These are phyloP conservation scores for Steatornis caripensis DNA, from an alignment of 2,113 vertebrate species.

Conservation along the genomic window DNA sequence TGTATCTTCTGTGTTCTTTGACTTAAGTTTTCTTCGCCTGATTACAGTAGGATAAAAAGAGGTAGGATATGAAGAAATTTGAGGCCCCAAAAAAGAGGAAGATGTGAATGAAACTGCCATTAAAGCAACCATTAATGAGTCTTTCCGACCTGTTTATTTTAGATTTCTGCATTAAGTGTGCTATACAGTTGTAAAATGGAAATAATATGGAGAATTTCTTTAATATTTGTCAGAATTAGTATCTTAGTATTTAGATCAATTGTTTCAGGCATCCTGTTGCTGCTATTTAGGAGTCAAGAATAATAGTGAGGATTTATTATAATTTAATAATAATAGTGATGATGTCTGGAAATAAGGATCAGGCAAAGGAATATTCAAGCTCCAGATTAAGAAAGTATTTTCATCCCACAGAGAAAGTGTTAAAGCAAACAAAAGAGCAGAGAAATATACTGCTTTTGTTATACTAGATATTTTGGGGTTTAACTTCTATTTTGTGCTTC, in stretches of 20 bases:
- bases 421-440: not conserved
- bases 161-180: not conserved
- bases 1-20: not conserved
- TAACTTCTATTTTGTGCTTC: not conserved
- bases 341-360: not conserved
- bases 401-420: not conserved
- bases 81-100: not conserved
- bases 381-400: not conserved
- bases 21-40: not conserved
- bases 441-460: not conserved
- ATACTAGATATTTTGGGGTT: not conserved
- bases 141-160: not conserved
- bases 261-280: not conserved
- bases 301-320: not conserved
- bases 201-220: not conserved
- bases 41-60: not conserved
- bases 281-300: not conserved
- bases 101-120: not conserved
- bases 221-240: not conserved
- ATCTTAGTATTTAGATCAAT: not conserved
- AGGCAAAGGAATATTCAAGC: not conserved
- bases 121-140: not conserved
- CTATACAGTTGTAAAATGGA: not conserved
- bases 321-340: not conserved
- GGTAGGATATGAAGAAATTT: not conserved